A percentile compares a stretch with the other conserved stretches of the same genome.
Conservation (phyloP, 2,797 vertebrate genomes). For the Chelmon rostratus region DNA sequence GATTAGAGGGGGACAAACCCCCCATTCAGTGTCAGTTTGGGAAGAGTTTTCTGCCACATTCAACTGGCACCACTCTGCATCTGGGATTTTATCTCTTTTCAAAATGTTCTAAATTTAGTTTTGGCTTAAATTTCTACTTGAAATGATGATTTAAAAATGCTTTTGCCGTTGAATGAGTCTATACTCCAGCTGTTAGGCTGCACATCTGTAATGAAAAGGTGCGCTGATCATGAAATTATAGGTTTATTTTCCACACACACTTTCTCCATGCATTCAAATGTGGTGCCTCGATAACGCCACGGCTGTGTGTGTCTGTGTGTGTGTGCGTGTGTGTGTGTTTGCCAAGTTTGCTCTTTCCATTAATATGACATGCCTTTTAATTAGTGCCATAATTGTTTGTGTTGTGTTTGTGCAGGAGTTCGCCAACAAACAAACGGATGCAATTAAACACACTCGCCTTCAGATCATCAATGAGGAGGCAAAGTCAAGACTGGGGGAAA, state of each 20-base stretch:
- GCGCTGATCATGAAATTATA: conserved; percentile 20
- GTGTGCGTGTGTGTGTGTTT: conserved; percentile 54
- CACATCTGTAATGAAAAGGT: conserved; percentile 17
- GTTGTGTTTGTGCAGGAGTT: conserved; percentile 84
- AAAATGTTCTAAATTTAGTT: conserved; percentile 34
- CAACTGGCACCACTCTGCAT: conserved; percentile 30
- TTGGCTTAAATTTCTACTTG: conserved; percentile 28
- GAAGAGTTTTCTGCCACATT: conserved; percentile 55
- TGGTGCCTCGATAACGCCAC: conserved; percentile 15
- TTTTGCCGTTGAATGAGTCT: conserved; percentile 3
- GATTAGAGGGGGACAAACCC: conserved; percentile 63
- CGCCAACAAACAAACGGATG: conserved; percentile 81
- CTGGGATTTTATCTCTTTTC: conserved; percentile 32
- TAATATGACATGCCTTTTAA: conserved; percentile 83
- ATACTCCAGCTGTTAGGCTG: not conserved
- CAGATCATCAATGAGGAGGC: conserved; percentile 78
- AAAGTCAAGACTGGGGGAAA: conserved; percentile 71
- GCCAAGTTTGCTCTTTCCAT: conserved; percentile 71
- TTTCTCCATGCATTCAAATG: conserved; percentile 34
- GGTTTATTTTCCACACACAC: conserved; percentile 31
- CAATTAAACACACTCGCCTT: conserved; percentile 81
- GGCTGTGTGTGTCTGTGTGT: conserved; percentile 37
- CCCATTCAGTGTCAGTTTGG: conserved; percentile 63
- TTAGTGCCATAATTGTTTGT: conserved; percentile 84
- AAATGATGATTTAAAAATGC: conserved; percentile 20